Evolutionary conservation across 1,140 invertebrate genomes (phyloP).

Genomic region (Platyscapa corneri): DNA sequence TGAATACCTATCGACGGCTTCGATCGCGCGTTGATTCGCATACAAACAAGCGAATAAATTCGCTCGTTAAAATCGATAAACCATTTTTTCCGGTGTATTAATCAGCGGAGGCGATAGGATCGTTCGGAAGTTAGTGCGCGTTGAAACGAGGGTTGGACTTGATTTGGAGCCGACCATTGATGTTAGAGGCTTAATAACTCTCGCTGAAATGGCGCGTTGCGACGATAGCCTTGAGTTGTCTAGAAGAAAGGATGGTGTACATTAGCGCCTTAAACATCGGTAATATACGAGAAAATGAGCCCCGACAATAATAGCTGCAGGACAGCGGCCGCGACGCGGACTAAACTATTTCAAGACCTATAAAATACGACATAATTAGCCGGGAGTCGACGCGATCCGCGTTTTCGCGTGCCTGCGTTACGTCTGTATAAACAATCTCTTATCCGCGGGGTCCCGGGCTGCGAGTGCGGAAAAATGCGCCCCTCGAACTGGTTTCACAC

Average conservation of each 20-base stretch:
- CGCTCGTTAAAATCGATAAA: not conserved
- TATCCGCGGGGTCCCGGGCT: not conserved
- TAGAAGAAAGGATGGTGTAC: not conserved
- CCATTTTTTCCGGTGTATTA: not conserved
- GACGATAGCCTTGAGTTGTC: not conserved
- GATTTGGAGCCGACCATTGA: not conserved
- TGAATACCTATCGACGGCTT: not conserved
- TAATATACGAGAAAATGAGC: not conserved
- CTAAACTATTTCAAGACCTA: not conserved
- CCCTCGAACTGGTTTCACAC: slow-evolving; percentile 19
- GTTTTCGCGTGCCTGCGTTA: not conserved
- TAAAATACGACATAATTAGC: slow-evolving; percentile 16
- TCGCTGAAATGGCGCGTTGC: not conserved
- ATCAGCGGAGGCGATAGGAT: not conserved
- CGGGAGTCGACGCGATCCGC: not conserved
- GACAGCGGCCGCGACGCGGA: not conserved
- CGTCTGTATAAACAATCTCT: slow-evolving; percentile 1
- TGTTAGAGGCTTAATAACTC: not conserved
- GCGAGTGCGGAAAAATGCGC: not conserved
- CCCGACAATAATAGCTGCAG: not conserved
- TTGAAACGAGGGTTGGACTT: not conserved
- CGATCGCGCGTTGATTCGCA: not conserved
- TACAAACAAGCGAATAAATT: not conserved
- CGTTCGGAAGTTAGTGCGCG: not conserved
- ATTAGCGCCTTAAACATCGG: not conserved